Conservation (phyloP, 30 jellyfish, hydroid and myxozoan genomes). For the Catostylus mosaicus region DNA sequence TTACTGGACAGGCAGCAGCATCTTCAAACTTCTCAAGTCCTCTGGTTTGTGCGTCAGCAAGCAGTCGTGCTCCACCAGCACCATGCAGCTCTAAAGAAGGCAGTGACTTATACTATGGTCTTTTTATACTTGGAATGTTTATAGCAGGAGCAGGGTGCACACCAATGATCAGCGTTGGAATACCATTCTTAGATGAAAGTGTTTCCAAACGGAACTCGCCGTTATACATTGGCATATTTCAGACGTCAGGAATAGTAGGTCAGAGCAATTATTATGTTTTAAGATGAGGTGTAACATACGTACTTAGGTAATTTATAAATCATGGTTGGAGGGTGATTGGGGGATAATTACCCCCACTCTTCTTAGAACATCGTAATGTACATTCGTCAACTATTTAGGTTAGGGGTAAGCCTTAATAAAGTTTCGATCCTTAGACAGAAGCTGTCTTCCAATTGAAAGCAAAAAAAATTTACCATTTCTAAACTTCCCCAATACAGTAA, state of each 20-base stretch:
- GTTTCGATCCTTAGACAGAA: too few relatives aligned
- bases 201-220: slow-evolving; percentile 71
- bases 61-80: slow-evolving; percentile 39
- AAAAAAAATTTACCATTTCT: too few relatives aligned
- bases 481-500: too few relatives aligned
- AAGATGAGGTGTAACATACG: too few relatives aligned
- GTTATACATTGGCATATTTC: slow-evolving; percentile 70
- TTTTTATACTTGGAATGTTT: slow-evolving; percentile 59
- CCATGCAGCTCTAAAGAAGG: slow-evolving; percentile 12
- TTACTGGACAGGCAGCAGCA: neutral
- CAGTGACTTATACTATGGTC: slow-evolving; percentile 26
- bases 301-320: too few relatives aligned
- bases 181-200: slow-evolving; percentile 83
- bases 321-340: too few relatives aligned
- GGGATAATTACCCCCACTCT: too few relatives aligned
- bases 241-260: slow-evolving; percentile 62
- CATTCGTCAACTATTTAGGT: too few relatives aligned
- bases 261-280: too few relatives aligned
- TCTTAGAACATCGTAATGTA: too few relatives aligned
- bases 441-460: too few relatives aligned
- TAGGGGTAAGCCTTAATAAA: too few relatives aligned
- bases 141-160: slow-evolving; percentile 78
- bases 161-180: slow-evolving; percentile 83
- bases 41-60: slow-evolving; percentile 33
- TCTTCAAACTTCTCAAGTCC: slow-evolving; percentile 35